Conservation (phyloP, 2,888 invertebrate species). For the Notodromas monacha region DNA sequence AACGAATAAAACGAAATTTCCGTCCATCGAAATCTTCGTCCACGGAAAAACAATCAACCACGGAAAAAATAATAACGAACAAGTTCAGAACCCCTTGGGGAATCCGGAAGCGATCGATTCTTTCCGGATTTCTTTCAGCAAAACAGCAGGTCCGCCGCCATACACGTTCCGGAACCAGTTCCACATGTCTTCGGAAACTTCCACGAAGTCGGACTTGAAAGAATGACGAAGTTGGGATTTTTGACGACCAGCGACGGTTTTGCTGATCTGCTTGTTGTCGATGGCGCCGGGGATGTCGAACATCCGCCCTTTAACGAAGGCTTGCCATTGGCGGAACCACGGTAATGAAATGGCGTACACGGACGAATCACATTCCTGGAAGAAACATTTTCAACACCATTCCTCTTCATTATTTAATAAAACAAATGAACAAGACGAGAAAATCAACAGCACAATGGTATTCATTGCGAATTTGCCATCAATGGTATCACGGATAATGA, state of each 20-base stretch:
- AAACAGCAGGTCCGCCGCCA: slow-evolving; percentile 57
- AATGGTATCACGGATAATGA: too few relatives aligned
- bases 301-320: slow-evolving; percentile 40
- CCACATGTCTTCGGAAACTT: slow-evolving; percentile 55
- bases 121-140: slow-evolving; percentile 13
- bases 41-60: too few relatives aligned
- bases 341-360: slow-evolving; percentile 49
- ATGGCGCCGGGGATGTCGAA: slow-evolving; percentile 53
- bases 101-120: not conserved
- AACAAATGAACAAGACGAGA: too few relatives aligned
- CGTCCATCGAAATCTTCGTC: too few relatives aligned
- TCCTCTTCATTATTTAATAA: too few relatives aligned
- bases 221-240: slow-evolving; percentile 13
- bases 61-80: too few relatives aligned
- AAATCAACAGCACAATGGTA: too few relatives aligned
- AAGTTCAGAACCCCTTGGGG: too few relatives aligned
- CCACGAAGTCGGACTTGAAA: slow-evolving; percentile 27
- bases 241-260: slow-evolving; percentile 16
- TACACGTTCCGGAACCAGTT: slow-evolving; percentile 50
- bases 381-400: too few relatives aligned
- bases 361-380: slow-evolving; percentile 25
- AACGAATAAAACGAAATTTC: too few relatives aligned
- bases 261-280: slow-evolving; percentile 44
- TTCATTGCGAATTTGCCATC: too few relatives aligned
- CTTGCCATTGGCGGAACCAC: slow-evolving; percentile 70